Evolutionary conservation across 2,888 invertebrate species (phyloP).

Genomic region (Patella caerulea): DNA sequence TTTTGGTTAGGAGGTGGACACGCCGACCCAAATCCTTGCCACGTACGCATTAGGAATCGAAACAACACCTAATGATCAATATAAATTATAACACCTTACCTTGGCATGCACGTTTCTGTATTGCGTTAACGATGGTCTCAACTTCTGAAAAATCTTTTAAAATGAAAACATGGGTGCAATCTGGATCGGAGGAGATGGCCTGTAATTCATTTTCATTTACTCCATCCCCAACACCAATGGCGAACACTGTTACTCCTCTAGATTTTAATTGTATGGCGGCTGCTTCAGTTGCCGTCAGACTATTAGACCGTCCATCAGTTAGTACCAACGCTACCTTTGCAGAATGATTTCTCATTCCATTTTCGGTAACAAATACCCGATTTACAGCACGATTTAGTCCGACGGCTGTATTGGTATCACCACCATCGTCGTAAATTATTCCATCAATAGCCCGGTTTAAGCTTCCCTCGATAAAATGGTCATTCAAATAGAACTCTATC

Average conservation of each 20-base stretch:
- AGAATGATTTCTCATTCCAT: background rate
- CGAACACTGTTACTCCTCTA: slow-evolving; percentile 22
- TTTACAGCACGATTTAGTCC: slow-evolving; percentile 12
- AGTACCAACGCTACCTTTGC: slow-evolving; percentile 23
- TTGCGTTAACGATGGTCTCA: slow-evolving; percentile 28
- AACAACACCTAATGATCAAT: too few species aligned
- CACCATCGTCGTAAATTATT: background rate
- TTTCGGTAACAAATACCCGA: background rate
- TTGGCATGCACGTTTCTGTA: slow-evolving; percentile 22
- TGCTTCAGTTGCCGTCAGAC: background rate
- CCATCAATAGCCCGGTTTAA: background rate
- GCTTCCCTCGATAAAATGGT: background rate
- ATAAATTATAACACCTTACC: background rate
- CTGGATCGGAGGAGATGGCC: slow-evolving; percentile 21
- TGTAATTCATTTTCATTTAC: slow-evolving; percentile 22
- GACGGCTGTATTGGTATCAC: slow-evolving; percentile 4
- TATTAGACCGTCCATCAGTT: slow-evolving; percentile 23
- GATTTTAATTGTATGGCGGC: slow-evolving; percentile 10
- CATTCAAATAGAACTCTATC: slow-evolving; percentile 12
- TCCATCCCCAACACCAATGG: slow-evolving; percentile 28
- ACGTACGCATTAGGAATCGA: too few species aligned
- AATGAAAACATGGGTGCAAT: slow-evolving; percentile 21
- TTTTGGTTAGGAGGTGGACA: too few species aligned
- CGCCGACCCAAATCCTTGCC: too few species aligned
- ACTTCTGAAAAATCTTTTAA: slow-evolving; percentile 27